A percentile compares a stretch with the other conserved stretches of the same genome.
Evolutionary conservation across 2,113 vertebrate species (phyloP).

Genomic region (Siniperca knerii): DNA sequence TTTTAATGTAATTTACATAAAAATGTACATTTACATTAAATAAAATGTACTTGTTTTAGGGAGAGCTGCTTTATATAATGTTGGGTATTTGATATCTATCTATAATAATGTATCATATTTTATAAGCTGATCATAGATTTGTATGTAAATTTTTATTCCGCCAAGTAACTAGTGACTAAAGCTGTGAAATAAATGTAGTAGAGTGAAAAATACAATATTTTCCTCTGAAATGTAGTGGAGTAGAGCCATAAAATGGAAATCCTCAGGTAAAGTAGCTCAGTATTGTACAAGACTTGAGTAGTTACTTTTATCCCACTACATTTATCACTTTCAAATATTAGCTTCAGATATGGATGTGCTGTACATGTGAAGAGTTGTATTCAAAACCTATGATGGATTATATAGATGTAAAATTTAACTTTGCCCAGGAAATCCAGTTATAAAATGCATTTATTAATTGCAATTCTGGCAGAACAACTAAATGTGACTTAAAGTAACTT

Average conservation of each 20-base stretch:
- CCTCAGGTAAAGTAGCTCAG: no score
- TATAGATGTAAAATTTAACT: neutral
- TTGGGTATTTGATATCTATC: no score
- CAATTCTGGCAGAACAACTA: neutral
- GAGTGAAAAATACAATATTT: neutral
- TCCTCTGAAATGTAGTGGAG: neutral
- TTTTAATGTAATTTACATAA: no score
- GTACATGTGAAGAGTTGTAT: no score
- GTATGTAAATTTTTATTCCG: neutral
- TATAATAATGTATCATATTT: neutral
- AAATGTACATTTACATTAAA: no score
- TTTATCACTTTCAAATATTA: no score
- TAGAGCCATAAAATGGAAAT: neutral
- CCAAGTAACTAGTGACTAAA: no score
- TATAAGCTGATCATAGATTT: neutral
- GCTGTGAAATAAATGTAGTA: neutral
- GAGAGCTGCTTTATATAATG: neutral
- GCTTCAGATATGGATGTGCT: no score
- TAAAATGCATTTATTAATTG: no score
- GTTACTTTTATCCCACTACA: no score
- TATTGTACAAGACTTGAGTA: no score
- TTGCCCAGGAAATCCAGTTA: neutral
- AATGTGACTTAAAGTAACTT: neutral
- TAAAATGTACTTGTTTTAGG: no score
- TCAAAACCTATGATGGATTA: neutral